These are phyloP conservation scores for Scartelaos histophorus DNA, from an alignment of 2,113 vertebrate species.

Conservation along the genomic window DNA sequence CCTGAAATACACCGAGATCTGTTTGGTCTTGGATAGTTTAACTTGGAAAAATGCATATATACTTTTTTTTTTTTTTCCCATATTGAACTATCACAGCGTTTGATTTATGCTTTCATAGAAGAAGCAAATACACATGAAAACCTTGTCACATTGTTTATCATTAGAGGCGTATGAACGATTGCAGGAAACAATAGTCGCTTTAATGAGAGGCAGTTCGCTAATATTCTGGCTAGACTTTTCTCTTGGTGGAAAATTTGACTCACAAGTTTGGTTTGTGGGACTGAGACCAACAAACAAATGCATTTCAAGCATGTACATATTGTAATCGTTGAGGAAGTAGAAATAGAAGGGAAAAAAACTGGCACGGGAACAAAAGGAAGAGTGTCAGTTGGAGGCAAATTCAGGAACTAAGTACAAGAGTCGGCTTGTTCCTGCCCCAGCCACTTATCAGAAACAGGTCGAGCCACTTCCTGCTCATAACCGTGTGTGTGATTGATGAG, in stretches of 20 bases:
- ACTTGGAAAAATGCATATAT: neutral
- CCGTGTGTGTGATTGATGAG: conserved; percentile 65
- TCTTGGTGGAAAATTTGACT: conserved; percentile 11
- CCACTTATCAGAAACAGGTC: conserved; percentile 68
- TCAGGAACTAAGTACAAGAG: conserved; percentile 71
- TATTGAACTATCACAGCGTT: too few relatives aligned
- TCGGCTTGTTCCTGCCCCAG: conserved; percentile 53
- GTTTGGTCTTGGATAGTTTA: neutral
- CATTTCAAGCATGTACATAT: conserved; percentile 51
- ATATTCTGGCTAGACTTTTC: conserved; percentile 14
- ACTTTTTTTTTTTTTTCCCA: neutral
- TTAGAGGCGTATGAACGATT: neutral
- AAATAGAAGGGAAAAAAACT: conserved; percentile 24
- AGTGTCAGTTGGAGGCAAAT: conserved; percentile 63
- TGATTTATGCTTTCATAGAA: neutral
- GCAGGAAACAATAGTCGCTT: neutral
- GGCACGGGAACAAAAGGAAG: conserved; percentile 60
- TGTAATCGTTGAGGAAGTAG: conserved; percentile 9
- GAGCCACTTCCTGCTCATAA: conserved; percentile 68
- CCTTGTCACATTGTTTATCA: neutral
- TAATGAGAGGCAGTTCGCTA: neutral
- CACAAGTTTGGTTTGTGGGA: conserved; percentile 3
- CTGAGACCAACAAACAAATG: conserved; percentile 31
- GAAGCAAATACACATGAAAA: neutral
- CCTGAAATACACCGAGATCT: neutral